phyloP scores from a whole-genome alignment of 2,797 vertebrate genomes.

The Sphaeramia orbicularis region DNA sequence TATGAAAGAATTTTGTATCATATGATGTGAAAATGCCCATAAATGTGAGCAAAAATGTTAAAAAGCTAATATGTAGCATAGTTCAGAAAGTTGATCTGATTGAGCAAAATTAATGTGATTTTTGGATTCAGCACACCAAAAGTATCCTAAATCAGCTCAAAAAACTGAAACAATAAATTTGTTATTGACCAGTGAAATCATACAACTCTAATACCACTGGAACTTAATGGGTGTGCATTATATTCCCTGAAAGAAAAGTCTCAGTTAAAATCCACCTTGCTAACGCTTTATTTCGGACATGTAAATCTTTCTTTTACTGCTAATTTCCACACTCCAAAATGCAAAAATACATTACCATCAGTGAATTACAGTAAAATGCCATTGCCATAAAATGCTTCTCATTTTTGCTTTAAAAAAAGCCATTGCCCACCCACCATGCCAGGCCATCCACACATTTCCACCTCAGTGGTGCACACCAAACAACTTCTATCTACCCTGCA shows the following conservation, averaged over 20 bases:
- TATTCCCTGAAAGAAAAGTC: conserved; percentile 4
- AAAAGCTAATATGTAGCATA: too few relatives aligned
- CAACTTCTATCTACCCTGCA: conserved; percentile 71
- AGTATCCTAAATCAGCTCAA: too few relatives aligned
- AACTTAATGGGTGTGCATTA: background rate
- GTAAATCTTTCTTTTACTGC: background rate
- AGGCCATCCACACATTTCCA: conserved; percentile 75
- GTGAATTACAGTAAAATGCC: conserved; percentile 40
- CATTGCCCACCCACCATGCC: conserved; percentile 67
- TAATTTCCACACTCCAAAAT: conserved; percentile 10
- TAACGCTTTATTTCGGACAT: background rate
- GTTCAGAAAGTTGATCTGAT: too few relatives aligned
- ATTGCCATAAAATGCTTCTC: conserved; percentile 29
- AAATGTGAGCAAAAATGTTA: too few relatives aligned
- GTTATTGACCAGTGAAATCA: too few relatives aligned
- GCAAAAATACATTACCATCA: conserved; percentile 10
- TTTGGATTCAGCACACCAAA: too few relatives aligned
- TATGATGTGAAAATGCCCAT: too few relatives aligned
- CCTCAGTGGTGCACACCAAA: conserved; percentile 77
- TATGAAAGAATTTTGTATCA: too few relatives aligned
- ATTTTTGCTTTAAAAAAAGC: conserved; percentile 49
- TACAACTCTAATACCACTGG: too few relatives aligned
- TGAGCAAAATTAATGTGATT: too few relatives aligned
- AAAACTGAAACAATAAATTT: too few relatives aligned
- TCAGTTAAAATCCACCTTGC: conserved; percentile 3